These are phyloP conservation scores for Eudyptes chrysolophus DNA, from an alignment of 2,113 vertebrate species.

Conservation along the genomic window DNA sequence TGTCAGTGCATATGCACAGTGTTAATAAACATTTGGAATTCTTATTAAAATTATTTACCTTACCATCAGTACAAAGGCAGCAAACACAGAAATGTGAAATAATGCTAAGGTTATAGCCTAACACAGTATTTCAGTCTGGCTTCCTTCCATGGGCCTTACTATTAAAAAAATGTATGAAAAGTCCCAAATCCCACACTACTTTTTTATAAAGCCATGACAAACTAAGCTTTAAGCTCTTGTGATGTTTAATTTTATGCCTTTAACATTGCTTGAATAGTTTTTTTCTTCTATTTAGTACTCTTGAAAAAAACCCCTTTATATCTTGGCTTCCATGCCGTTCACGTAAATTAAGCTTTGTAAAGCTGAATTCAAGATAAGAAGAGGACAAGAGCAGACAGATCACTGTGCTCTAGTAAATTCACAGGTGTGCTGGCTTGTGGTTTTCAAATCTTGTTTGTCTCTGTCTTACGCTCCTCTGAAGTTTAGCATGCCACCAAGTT, in stretches of 20 bases:
- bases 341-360: background rate
- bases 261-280: background rate
- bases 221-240: background rate
- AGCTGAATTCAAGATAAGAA: background rate
- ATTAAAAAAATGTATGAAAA: background rate
- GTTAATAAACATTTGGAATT: background rate
- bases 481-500: background rate
- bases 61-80: background rate
- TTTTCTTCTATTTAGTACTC: background rate
- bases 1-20: background rate
- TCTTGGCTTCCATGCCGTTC: slow-evolving; percentile 1
- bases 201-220: background rate
- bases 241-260: background rate
- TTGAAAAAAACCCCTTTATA: background rate
- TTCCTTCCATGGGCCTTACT: background rate
- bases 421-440: background rate
- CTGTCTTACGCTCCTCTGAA: background rate
- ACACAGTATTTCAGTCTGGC: background rate
- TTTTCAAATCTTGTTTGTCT: background rate
- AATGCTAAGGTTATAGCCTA: background rate
- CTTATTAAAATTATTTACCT: background rate
- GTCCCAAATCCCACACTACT: background rate
- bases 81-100: background rate
- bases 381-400: slow-evolving; percentile 20
- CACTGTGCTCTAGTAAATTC: background rate